These are phyloP conservation scores for Ichneumoninae sp. DNA, from an alignment of 2,888 invertebrate species.

Conservation along the genomic window DNA sequence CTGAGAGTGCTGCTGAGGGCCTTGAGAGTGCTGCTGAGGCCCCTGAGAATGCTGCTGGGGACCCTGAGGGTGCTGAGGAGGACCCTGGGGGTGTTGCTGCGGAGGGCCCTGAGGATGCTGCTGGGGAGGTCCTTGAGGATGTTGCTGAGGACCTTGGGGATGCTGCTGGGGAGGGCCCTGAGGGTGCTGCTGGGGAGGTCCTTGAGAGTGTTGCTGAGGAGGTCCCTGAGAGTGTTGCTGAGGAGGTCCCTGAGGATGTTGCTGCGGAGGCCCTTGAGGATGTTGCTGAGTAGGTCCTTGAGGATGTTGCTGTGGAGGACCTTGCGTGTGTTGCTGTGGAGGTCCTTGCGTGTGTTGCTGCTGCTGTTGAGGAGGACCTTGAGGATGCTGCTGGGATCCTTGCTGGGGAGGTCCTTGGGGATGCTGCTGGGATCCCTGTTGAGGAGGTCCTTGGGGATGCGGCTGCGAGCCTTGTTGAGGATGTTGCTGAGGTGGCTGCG, in stretches of 20 bases:
- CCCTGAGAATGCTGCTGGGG: not conserved
- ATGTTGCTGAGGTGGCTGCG: constrained; percentile 44
- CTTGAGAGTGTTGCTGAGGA: constrained; percentile 58
- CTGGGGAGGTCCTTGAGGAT: constrained; percentile 75
- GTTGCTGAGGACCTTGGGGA: constrained; percentile 54
- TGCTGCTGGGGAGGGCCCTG: constrained; percentile 51
- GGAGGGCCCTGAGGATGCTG: constrained; percentile 75
- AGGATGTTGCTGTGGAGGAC: constrained; percentile 77
- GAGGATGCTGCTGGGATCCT: constrained; percentile 45
- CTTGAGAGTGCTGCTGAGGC: constrained; percentile 33
- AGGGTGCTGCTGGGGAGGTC: constrained; percentile 45
- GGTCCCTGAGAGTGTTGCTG: constrained; percentile 68
- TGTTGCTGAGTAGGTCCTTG: constrained; percentile 37
- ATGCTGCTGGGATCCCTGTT: constrained; percentile 49
- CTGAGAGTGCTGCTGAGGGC: constrained; percentile 52
- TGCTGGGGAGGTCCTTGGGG: constrained; percentile 50
- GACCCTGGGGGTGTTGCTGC: constrained; percentile 73
- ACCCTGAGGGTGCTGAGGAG: constrained; percentile 78
- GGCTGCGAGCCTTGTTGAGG: constrained; percentile 49
- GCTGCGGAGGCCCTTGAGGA: constrained; percentile 57
- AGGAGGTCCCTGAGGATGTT: constrained; percentile 38
- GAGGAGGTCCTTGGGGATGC: constrained; percentile 66
- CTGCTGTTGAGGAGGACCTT: constrained; percentile 78
- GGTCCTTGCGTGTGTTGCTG: constrained; percentile 71
- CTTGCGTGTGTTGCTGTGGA: constrained; percentile 63